Percentiles rank a stretch among this genome's conserved stretches.
These are phyloP conservation scores for Odontophorus gujanensis DNA, from an alignment of 2,113 vertebrate species.

Conservation along the genomic window DNA sequence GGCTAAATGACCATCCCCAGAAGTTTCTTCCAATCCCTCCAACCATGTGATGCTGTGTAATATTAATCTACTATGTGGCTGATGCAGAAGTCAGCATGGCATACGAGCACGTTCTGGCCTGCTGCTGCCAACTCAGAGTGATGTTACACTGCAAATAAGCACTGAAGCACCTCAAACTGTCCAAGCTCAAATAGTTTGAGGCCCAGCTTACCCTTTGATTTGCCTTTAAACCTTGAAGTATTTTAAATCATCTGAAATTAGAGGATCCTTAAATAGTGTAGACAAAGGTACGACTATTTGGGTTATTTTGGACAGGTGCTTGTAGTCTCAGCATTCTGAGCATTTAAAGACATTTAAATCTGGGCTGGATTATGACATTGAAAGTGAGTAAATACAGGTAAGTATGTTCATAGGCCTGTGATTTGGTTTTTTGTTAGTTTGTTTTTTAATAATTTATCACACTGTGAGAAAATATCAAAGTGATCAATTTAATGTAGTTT, in stretches of 20 bases:
- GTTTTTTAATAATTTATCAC: neutral
- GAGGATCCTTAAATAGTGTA: neutral
- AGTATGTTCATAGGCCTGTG: neutral
- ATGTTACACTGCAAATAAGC: neutral
- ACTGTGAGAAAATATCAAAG: neutral
- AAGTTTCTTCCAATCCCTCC: too few species aligned
- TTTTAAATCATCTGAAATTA: neutral
- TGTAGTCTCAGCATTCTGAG: neutral
- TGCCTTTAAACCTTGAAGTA: neutral
- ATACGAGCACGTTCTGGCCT: neutral
- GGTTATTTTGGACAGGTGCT: neutral
- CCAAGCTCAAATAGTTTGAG: neutral
- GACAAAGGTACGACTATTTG: neutral
- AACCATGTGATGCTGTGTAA: too few species aligned
- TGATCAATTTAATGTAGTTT: neutral
- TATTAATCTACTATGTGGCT: accelerated
- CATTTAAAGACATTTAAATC: neutral
- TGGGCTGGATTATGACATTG: neutral
- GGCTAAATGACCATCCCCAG: too few species aligned
- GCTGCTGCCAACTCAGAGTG: neutral
- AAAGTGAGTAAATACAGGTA: neutral
- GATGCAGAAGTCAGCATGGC: neutral
- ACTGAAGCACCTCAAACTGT: neutral
- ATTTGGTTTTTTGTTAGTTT: neutral
- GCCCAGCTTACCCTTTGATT: neutral